Conservation (phyloP, 1,140 invertebrate species). For the Anthonomus grandis region DNA sequence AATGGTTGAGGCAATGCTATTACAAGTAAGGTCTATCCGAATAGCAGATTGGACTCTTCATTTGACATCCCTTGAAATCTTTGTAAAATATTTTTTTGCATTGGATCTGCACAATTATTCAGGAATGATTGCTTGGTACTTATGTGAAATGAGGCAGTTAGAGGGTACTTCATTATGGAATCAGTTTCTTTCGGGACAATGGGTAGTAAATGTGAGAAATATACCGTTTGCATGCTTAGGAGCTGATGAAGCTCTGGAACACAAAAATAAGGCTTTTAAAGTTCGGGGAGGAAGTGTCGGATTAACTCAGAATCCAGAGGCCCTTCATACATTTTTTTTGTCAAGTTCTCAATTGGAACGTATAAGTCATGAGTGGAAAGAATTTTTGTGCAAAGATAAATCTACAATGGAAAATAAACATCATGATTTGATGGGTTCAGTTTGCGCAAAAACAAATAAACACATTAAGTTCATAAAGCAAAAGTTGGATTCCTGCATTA, state of each 20-base stretch:
- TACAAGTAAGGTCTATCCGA: no score
- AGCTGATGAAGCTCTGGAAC: background rate
- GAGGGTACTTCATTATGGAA: no score
- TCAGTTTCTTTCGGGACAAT: no score
- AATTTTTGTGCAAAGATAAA: background rate
- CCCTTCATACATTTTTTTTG: background rate
- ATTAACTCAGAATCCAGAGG: background rate
- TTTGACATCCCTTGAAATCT: no score
- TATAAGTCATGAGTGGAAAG: background rate
- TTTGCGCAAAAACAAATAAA: background rate
- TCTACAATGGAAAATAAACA: background rate
- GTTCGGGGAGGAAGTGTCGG: background rate
- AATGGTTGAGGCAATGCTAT: no score
- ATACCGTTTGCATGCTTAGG: background rate
- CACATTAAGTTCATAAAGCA: background rate
- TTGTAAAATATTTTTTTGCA: no score
- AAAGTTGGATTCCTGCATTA: background rate
- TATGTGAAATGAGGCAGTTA: no score
- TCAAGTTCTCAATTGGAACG: background rate
- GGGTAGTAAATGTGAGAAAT: no score
- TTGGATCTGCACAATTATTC: no score
- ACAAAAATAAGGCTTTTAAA: background rate
- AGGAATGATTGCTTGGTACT: no score
- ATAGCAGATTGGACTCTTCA: no score
- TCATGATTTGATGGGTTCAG: background rate